Percentiles rank a stretch among this genome's conserved stretches.
Conservation (phyloP, 2,888 invertebrate species). For the Agrotis segetum region DNA sequence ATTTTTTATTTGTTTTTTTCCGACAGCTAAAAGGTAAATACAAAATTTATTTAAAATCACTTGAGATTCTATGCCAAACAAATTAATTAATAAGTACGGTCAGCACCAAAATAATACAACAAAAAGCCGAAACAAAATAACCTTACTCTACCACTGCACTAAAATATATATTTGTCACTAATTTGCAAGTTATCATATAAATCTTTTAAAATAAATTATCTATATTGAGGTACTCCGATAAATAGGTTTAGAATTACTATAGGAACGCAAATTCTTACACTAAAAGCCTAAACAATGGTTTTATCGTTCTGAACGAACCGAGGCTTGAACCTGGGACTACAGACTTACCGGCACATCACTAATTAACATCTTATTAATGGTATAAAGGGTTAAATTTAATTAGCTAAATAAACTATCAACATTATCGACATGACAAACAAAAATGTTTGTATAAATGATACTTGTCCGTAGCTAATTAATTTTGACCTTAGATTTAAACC, state of each 20-base stretch:
- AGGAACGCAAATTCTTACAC: slow-evolving; percentile 84
- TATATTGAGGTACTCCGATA: slow-evolving; percentile 75
- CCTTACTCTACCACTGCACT: slow-evolving; percentile 27
- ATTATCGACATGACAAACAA: too few species aligned
- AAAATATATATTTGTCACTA: slow-evolving; percentile 36
- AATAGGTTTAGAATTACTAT: slow-evolving; percentile 76
- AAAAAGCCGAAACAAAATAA: slow-evolving; percentile 25
- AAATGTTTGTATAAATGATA: too few species aligned
- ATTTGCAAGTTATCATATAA: slow-evolving; percentile 23
- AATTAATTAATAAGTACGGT: slow-evolving; percentile 48
- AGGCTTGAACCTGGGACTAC: slow-evolving; percentile 42
- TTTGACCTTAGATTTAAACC: slow-evolving; percentile 25
- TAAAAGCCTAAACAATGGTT: slow-evolving; percentile 52
- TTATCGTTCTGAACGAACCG: slow-evolving; percentile 45
- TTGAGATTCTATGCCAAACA: slow-evolving; percentile 42
- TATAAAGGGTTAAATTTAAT: slow-evolving; percentile 1
- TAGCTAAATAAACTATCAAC: background rate
- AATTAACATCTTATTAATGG: slow-evolving; percentile 25
- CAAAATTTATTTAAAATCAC: slow-evolving; percentile 20
- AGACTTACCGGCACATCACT: slow-evolving; percentile 38
- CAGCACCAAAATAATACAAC: slow-evolving; percentile 32
- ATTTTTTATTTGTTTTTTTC: slow-evolving; percentile 1
- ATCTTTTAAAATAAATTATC: slow-evolving; percentile 36
- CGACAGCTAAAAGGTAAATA: slow-evolving; percentile 22
- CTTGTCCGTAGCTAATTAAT: background rate